phyloP scores from a whole-genome alignment of 2,113 vertebrate species.

The Mesoclemmys tuberculata region DNA sequence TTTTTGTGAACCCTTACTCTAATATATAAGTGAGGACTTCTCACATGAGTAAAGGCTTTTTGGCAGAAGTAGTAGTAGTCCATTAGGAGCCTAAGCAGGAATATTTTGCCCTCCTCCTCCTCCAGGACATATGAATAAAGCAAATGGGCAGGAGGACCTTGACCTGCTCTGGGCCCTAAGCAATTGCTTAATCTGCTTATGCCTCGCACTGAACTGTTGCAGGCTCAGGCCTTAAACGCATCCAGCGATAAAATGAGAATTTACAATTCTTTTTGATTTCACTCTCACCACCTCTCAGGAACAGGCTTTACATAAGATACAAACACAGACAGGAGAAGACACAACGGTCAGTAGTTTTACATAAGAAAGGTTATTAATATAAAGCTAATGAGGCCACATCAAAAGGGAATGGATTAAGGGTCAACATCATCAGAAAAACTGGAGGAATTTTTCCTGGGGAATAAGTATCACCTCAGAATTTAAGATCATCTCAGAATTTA shows the following conservation, averaged over 20 bases:
- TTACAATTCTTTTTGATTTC: not conserved
- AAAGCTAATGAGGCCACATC: not conserved
- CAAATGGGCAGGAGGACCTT: not conserved
- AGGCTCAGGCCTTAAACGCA: too few species aligned
- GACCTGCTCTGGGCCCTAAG: not conserved
- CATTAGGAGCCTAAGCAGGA: not conserved
- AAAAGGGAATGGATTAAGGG: not conserved
- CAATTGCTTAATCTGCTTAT: not conserved
- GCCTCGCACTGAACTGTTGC: not conserved
- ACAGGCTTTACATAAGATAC: not conserved
- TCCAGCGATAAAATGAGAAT: too few species aligned
- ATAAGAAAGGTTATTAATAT: not conserved
- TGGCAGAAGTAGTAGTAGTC: not conserved
- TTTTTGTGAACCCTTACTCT: not conserved
- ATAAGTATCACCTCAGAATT: not conserved
- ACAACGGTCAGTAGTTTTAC: not conserved
- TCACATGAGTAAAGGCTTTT: not conserved
- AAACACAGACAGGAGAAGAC: not conserved
- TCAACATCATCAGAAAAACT: not conserved
- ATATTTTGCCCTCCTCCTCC: not conserved
- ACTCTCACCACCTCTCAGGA: too few species aligned
- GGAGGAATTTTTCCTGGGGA: not conserved
- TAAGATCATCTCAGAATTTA: not conserved
- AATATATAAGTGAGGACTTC: not conserved
- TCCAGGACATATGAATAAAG: not conserved